phyloP scores from a whole-genome alignment of 2,797 vertebrate genomes.

The Pogoniulus pusillus region DNA sequence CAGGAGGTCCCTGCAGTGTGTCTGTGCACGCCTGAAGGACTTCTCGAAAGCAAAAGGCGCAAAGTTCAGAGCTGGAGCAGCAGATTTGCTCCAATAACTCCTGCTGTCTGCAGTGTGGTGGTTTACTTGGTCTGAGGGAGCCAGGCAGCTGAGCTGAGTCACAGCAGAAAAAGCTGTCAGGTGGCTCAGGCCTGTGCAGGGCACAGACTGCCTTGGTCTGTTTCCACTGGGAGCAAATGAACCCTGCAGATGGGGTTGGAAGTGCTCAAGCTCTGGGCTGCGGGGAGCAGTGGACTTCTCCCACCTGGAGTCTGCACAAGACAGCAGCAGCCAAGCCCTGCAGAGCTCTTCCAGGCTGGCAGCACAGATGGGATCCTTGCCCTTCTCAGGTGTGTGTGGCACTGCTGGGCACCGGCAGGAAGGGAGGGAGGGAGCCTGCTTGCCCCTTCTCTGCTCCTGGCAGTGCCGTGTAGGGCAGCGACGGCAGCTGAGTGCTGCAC shows the following conservation, averaged over 20 bases:
- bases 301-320: background rate
- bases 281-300: background rate
- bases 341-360: background rate
- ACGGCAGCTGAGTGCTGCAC: background rate
- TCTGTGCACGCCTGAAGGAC: background rate
- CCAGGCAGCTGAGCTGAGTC: background rate
- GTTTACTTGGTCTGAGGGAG: background rate
- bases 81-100: background rate
- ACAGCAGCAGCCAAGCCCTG: background rate
- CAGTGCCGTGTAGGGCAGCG: background rate
- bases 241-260: background rate
- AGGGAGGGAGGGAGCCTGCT: background rate
- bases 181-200: background rate
- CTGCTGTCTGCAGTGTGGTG: background rate
- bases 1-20: background rate
- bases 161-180: background rate
- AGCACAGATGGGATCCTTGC: background rate
- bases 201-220: background rate
- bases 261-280: background rate
- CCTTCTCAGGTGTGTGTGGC: background rate
- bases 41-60: background rate
- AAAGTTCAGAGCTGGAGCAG: background rate
- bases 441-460: background rate
- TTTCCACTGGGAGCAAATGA: conserved; percentile 9
- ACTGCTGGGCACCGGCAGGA: background rate